Evolutionary conservation across 37 sponge, comb jelly and placozoan species (phyloP).

Genomic region (Chondrilla cf. caribensis): DNA sequence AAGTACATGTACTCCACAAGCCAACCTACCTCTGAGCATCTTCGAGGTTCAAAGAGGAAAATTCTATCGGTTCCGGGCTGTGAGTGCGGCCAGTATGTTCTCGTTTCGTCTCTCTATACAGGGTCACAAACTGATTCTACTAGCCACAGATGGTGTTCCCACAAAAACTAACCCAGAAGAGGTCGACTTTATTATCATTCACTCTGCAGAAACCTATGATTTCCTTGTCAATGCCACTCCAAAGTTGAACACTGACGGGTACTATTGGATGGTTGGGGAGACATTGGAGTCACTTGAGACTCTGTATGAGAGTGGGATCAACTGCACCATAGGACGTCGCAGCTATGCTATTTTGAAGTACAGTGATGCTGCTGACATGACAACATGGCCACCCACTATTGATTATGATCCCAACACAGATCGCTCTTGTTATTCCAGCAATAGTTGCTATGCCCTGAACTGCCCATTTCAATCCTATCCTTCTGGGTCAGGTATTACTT

Average conservation of each 20-base stretch:
- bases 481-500: not conserved
- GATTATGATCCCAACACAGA: not conserved
- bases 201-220: not conserved
- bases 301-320: not conserved
- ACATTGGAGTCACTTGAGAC: not conserved
- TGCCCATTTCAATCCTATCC: not conserved
- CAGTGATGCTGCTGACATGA: not conserved
- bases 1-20: not conserved
- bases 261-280: conserved; percentile 2
- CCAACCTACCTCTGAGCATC: not conserved
- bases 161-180: not conserved
- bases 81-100: not conserved
- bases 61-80: not conserved
- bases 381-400: not conserved
- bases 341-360: not conserved
- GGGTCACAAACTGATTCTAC: not conserved
- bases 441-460: not conserved
- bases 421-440: not conserved
- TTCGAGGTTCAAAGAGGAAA: not conserved
- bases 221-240: not conserved
- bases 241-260: not conserved
- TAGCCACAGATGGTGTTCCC: not conserved
- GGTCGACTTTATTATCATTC: not conserved
- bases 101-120: not conserved
- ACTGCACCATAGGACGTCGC: conserved; percentile 1